phyloP scores from a whole-genome alignment of 2,888 invertebrate genomes.

The Drosophila ustulata region DNA sequence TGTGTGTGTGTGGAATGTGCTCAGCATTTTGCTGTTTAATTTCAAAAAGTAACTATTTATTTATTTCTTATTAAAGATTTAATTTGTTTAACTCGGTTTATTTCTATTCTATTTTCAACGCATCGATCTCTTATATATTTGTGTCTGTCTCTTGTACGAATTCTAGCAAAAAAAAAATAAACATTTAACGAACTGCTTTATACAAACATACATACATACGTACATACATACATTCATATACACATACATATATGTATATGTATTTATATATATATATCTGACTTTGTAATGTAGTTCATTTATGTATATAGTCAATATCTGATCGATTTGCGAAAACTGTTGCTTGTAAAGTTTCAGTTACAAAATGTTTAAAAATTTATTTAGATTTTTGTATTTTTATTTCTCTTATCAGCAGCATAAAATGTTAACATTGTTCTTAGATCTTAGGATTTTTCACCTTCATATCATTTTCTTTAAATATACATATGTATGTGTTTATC shows the following conservation, averaged over 20 bases:
- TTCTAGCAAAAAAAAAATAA: conserved; percentile 27
- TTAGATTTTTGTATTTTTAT: conserved; percentile 16
- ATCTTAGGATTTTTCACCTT: conserved; percentile 77
- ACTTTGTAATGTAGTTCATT: conserved; percentile 21
- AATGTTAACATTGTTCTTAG: conserved; percentile 80
- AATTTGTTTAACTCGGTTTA: conserved; percentile 29
- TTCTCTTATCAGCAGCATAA: conserved; percentile 49
- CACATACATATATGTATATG: conserved; percentile 13
- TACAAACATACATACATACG: conserved; percentile 15
- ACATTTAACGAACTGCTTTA: conserved; percentile 10
- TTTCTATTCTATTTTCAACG: conserved; percentile 12
- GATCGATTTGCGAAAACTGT: conserved; percentile 34
- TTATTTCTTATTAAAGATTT: conserved; percentile 16
- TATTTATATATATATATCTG: conserved; percentile 10
- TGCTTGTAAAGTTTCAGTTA: conserved; percentile 54
- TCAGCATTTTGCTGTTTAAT: conserved; percentile 21
- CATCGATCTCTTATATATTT: conserved; percentile 22
- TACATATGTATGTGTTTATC: neutral
- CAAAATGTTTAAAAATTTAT: conserved; percentile 46
- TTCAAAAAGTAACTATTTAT: conserved; percentile 32
- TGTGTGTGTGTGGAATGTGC: conserved; percentile 25
- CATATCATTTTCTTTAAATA: conserved; percentile 9
- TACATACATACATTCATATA: conserved; percentile 6
- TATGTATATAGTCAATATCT: conserved; percentile 11
- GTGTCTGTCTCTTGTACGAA: conserved; percentile 16